phyloP scores from a whole-genome alignment of 2,797 vertebrate species.

The Lacerta viridis region DNA sequence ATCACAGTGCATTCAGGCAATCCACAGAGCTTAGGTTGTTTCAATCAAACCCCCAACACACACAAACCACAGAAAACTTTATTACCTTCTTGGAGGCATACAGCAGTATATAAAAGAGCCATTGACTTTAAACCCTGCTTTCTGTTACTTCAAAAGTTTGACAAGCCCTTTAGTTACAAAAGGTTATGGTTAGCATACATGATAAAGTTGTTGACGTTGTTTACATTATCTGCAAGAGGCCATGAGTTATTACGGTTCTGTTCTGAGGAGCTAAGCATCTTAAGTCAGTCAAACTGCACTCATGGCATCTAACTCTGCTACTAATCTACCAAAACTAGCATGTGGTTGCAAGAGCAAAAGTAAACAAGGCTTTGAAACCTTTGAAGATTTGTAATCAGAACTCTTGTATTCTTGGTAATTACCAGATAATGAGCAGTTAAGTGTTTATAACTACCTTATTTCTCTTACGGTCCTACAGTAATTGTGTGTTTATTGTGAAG shows the following conservation, averaged over 20 bases:
- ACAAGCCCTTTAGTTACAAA: constrained; percentile 48
- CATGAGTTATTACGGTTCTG: constrained; percentile 59
- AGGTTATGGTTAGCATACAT: constrained; percentile 28
- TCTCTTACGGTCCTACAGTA: constrained; percentile 27
- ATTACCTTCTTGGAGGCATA: not conserved
- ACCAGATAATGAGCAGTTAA: constrained; percentile 64
- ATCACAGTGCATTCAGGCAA: not conserved
- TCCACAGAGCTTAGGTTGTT: not conserved
- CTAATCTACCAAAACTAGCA: constrained; percentile 60
- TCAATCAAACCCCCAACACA: not conserved
- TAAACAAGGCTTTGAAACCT: constrained; percentile 64
- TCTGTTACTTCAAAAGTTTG: constrained; percentile 53
- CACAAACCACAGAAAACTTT: not conserved
- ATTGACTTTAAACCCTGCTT: constrained; percentile 50
- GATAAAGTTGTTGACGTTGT: constrained; percentile 26
- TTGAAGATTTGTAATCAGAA: constrained; percentile 65
- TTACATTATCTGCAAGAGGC: constrained; percentile 63
- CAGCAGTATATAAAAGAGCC: constrained; percentile 34
- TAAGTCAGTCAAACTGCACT: constrained; percentile 51
- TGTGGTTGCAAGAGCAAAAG: constrained; percentile 47
- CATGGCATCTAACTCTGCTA: constrained; percentile 54
- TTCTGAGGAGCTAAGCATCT: constrained; percentile 54
- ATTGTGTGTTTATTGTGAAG: constrained; percentile 27
- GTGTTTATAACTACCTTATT: constrained; percentile 40
- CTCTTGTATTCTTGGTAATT: constrained; percentile 35